These are phyloP conservation scores for Odontesthes bonariensis DNA, from an alignment of 2,113 vertebrate genomes.

Conservation along the genomic window DNA sequence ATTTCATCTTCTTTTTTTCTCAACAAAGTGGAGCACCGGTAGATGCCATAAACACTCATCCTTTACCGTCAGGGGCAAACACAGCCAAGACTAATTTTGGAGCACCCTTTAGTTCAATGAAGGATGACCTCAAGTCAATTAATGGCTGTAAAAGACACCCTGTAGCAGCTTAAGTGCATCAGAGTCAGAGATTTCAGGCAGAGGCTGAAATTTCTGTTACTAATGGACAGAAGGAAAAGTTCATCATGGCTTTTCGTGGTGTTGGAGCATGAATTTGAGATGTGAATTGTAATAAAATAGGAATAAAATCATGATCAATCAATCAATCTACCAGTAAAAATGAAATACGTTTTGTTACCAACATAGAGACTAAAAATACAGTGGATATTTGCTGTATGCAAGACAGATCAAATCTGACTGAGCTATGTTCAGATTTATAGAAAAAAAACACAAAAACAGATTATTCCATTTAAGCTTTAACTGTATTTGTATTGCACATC, in stretches of 20 bases:
- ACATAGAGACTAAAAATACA: too few species aligned
- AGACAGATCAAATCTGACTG: too few species aligned
- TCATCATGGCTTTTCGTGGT: neutral
- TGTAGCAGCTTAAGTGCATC: constrained; percentile 62
- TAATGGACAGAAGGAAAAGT: constrained; percentile 38
- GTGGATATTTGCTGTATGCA: too few species aligned
- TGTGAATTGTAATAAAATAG: too few species aligned
- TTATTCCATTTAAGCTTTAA: too few species aligned
- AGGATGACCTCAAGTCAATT: constrained; percentile 77
- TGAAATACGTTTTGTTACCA: too few species aligned
- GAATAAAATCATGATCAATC: neutral
- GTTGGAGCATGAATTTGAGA: neutral
- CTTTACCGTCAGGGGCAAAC: constrained; percentile 58
- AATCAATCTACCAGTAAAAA: too few species aligned
- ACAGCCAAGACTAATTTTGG: constrained; percentile 63
- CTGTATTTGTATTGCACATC: too few species aligned
- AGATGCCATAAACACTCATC: constrained; percentile 63
- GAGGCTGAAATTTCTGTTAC: constrained; percentile 36
- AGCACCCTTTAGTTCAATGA: constrained; percentile 71
- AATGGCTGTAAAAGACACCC: constrained; percentile 69
- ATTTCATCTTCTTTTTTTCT: constrained; percentile 39
- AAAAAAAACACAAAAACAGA: too few species aligned
- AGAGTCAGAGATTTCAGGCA: constrained; percentile 50
- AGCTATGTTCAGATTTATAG: too few species aligned
- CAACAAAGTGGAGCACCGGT: constrained; percentile 21